Evolutionary conservation across 2,797 vertebrate species (phyloP), one percentile per base, ranked within the genome.

Genomic region (Sphenopsis melanotis): DNA sequence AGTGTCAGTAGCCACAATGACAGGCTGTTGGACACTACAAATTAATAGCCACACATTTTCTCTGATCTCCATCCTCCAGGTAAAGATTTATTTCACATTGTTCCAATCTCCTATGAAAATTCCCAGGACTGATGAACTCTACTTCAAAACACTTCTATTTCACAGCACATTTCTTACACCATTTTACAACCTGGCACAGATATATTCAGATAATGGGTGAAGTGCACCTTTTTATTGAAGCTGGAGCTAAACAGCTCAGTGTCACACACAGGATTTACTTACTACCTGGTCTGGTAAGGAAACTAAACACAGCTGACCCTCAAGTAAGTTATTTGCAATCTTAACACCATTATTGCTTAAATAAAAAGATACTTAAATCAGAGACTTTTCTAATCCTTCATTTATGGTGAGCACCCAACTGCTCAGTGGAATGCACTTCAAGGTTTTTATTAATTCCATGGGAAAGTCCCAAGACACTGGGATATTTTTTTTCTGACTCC

Each of bases 61-160:
- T 79, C 89, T 92, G 72, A 88, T 57, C 59, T 84, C 36, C 87
- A 83, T 68, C 65, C 81, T 59, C 59, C 69, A 92, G 87, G 92
- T 93, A 75, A 89, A 95, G 79, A 69, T 52, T 82, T 83, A 75
- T 59, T 92, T 87, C 76, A 89, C 2, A 0, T 32, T 59, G 21
- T 69, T 94, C 76, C 78, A 82, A 59, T 50, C 18, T 72, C 15
- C 29, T 29, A 70, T 5, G 32, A 90, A 96, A 95, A 71, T 3
- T 23, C 47, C 22, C 21, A 47, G 32, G 26, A 77, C 60, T 3
- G 2, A 83, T 32, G 63, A 92, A 42, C 36, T 39, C 24, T 32
- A 56, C 70, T 79, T 76, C 65, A 82, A 44, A 93, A 85, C 0
- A 9, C 32, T 74, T 87, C 26, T 61, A 57, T 29, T 81, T 50